Percentiles rank a stretch among this genome's conserved stretches.
Evolutionary conservation across 2,797 vertebrate genomes (phyloP).

Genomic region (Danio choprae): DNA sequence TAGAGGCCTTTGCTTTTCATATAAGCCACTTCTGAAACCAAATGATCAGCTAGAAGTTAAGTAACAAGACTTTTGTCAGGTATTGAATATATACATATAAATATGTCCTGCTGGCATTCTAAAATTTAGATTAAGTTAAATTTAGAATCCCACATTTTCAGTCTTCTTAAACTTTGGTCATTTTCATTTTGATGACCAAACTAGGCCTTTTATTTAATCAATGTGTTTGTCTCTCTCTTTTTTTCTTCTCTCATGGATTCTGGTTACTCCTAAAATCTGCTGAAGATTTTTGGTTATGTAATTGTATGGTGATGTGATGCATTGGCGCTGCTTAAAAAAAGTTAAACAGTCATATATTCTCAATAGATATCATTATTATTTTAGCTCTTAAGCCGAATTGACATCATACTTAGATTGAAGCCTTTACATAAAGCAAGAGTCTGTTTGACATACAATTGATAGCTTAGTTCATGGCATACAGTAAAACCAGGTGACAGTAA

Average conservation of each 20-base stretch:
- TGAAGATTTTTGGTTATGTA: not conserved
- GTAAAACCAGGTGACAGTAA: conserved; percentile 2
- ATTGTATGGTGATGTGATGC: not conserved
- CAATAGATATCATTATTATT: not conserved
- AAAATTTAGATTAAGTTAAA: not conserved
- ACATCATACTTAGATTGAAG: not conserved
- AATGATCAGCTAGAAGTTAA: no score
- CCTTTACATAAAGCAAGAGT: not conserved
- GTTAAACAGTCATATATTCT: not conserved
- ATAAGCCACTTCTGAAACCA: no score
- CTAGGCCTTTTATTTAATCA: not conserved
- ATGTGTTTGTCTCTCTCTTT: not conserved
- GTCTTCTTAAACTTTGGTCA: no score
- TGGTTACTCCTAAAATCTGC: not conserved
- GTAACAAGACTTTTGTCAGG: no score
- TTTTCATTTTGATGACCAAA: not conserved
- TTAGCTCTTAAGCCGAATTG: not conserved
- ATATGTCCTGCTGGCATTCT: not conserved
- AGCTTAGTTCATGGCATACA: conserved; percentile 11
- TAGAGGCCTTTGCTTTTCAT: no score
- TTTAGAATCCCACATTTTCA: not conserved
- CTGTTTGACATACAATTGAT: not conserved
- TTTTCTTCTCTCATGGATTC: not conserved
- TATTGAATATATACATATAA: no score
- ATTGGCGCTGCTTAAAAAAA: not conserved